Percentiles rank a stretch among this genome's conserved stretches.
phyloP scores from a whole-genome alignment of 2,888 invertebrate species.

The Caenorhabditis sp. region DNA sequence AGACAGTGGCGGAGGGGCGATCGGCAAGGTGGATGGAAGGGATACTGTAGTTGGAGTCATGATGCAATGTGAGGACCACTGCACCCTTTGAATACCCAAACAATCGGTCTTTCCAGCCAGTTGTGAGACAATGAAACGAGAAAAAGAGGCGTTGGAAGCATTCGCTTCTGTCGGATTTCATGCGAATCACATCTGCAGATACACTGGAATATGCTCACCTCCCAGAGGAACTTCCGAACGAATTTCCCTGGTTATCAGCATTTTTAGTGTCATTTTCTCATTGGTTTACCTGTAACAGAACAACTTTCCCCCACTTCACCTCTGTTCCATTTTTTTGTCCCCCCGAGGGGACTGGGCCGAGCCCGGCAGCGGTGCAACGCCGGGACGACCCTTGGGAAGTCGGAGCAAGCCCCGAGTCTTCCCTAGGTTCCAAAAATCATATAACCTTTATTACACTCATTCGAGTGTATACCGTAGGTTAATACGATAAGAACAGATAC shows the following conservation, averaged over 20 bases:
- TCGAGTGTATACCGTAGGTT: conserved; percentile 66
- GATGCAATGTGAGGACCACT: neutral
- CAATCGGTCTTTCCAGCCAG: neutral
- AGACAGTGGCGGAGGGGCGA: conserved; percentile 23
- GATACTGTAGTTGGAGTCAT: conserved; percentile 22
- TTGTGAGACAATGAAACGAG: conserved; percentile 3
- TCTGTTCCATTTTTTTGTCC: neutral
- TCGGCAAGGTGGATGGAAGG: conserved; percentile 11
- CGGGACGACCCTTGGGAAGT: conserved; percentile 49
- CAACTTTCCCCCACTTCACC: neutral
- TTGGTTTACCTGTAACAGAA: neutral
- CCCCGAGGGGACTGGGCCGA: conserved; percentile 50
- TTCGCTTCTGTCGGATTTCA: conserved; percentile 14
- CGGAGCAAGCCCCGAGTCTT: conserved; percentile 46
- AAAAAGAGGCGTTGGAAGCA: neutral
- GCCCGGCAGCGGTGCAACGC: conserved; percentile 52
- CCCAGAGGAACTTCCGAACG: neutral
- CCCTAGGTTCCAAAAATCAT: conserved; percentile 47
- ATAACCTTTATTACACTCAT: conserved; percentile 64
- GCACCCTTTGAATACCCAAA: neutral
- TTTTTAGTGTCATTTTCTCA: neutral
- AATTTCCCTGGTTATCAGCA: too few relatives aligned
- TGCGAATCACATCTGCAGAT: conserved; percentile 6
- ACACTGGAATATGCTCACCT: conserved; percentile 26
- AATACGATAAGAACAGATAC: conserved; percentile 68